Conservation (phyloP, 1,140 invertebrate genomes). For the Trichomalopsis sarcophagae region DNA sequence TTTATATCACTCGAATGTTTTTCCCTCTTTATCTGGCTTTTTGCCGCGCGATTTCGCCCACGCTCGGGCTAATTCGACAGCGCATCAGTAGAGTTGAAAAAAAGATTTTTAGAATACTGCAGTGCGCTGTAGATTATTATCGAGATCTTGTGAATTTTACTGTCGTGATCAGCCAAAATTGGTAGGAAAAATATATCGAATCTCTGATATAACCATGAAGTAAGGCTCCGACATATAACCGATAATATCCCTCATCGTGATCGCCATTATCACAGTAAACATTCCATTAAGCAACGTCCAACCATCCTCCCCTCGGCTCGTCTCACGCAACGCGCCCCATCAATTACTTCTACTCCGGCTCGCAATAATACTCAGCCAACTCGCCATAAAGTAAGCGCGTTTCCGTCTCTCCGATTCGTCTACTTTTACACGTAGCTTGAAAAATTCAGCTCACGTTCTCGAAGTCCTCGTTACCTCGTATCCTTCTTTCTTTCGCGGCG, state of each 20-base stretch:
- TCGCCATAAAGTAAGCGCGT: neutral
- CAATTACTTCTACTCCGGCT: neutral
- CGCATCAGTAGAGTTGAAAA: too few species aligned
- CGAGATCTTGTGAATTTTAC: too few species aligned
- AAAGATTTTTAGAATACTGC: too few species aligned
- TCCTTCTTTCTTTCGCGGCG: neutral
- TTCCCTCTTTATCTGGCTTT: slow-evolving; percentile 3
- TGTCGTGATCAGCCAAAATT: too few species aligned
- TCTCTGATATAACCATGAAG: too few species aligned
- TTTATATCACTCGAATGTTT: neutral
- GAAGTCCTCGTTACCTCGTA: neutral
- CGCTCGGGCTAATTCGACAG: neutral
- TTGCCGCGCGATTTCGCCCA: neutral
- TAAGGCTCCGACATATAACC: too few species aligned
- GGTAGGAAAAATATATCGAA: too few species aligned
- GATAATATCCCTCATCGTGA: too few species aligned
- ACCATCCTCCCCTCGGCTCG: too few species aligned
- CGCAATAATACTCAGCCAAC: neutral
- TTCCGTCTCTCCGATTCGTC: neutral
- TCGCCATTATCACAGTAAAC: too few species aligned
- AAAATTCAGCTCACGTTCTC: neutral
- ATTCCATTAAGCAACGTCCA: too few species aligned
- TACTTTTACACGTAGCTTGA: neutral
- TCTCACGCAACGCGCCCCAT: neutral
- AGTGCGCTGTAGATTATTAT: too few species aligned